A percentile compares a stretch with the other conserved stretches of the same genome.
These are phyloP conservation scores for Hyposoter didymator DNA, from an alignment of 2,888 invertebrate genomes.

Conservation along the genomic window DNA sequence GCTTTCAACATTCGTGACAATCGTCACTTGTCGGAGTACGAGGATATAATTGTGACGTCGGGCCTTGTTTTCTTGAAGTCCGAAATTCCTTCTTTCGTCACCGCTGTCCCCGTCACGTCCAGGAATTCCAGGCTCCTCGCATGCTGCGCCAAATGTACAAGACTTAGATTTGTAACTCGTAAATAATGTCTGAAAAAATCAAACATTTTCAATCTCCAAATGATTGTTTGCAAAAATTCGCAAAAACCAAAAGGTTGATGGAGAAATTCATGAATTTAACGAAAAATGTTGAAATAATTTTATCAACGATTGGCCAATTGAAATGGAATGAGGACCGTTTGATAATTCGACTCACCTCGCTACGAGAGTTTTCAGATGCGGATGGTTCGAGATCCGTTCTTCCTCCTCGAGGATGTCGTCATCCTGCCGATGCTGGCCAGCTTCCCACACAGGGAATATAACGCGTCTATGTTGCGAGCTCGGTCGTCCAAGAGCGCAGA, in stretches of 20 bases:
- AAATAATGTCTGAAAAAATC: constrained; percentile 86
- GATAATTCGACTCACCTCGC: constrained; percentile 74
- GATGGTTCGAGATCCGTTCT: constrained; percentile 78
- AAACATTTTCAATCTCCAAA: background rate
- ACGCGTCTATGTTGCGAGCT: constrained; percentile 74
- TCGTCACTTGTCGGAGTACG: constrained; percentile 74
- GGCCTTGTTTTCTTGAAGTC: constrained; percentile 87
- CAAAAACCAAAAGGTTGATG: too few species aligned
- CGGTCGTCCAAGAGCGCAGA: constrained; percentile 77
- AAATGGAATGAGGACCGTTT: background rate
- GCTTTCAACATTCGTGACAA: background rate
- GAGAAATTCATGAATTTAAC: too few species aligned
- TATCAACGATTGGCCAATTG: too few species aligned
- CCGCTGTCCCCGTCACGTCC: constrained; percentile 89
- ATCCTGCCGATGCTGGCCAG: constrained; percentile 22
- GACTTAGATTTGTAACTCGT: constrained; percentile 87
- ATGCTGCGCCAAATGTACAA: constrained; percentile 87
- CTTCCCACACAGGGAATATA: constrained; percentile 69
- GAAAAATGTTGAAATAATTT: too few species aligned
- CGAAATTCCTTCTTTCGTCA: constrained; percentile 87
- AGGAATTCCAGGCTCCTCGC: constrained; percentile 86
- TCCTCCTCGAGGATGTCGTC: constrained; percentile 76
- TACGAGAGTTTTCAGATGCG: constrained; percentile 80
- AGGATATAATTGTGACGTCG: constrained; percentile 83
- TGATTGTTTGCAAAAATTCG: too few species aligned